These are phyloP conservation scores for Paraplagusia blochii DNA, from an alignment of 2,113 vertebrate species.

Conservation along the genomic window DNA sequence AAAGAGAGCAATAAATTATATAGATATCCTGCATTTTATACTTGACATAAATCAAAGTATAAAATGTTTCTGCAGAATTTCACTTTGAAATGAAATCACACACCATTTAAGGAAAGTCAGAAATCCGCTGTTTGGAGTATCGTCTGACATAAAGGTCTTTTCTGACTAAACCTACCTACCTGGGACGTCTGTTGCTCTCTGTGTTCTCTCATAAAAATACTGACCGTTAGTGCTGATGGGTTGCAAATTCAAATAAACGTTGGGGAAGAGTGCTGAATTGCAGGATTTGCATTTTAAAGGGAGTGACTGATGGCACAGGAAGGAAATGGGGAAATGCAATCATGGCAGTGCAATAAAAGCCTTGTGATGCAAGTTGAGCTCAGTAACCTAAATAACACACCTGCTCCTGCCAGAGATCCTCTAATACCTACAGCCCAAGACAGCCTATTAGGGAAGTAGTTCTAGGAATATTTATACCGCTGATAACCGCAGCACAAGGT, in stretches of 20 bases:
- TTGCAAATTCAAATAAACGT: background rate
- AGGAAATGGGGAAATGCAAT: slow-evolving; percentile 34
- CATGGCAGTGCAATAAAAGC: slow-evolving; percentile 40
- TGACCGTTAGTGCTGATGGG: background rate
- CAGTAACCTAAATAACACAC: slow-evolving; percentile 36
- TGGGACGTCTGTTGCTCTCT: background rate
- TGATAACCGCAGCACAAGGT: background rate
- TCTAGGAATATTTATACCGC: slow-evolving; percentile 13
- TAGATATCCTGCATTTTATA: too few species aligned
- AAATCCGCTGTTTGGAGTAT: too few species aligned
- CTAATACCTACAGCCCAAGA: slow-evolving; percentile 23
- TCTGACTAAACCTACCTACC: too few species aligned
- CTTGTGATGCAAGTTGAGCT: slow-evolving; percentile 35
- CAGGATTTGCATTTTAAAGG: slow-evolving; percentile 62
- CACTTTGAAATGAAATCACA: too few species aligned
- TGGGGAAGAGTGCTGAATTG: slow-evolving; percentile 37
- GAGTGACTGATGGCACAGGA: slow-evolving; percentile 40
- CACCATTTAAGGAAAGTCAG: too few species aligned
- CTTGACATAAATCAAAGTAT: too few species aligned
- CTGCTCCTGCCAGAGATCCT: slow-evolving; percentile 31
- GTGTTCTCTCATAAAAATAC: background rate
- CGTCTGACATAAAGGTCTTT: too few species aligned
- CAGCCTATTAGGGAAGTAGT: slow-evolving; percentile 18
- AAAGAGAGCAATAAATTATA: too few species aligned
- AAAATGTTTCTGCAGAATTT: too few species aligned